Conservation (phyloP, 2,888 invertebrate species). For the Chrysolina oricalcia region DNA sequence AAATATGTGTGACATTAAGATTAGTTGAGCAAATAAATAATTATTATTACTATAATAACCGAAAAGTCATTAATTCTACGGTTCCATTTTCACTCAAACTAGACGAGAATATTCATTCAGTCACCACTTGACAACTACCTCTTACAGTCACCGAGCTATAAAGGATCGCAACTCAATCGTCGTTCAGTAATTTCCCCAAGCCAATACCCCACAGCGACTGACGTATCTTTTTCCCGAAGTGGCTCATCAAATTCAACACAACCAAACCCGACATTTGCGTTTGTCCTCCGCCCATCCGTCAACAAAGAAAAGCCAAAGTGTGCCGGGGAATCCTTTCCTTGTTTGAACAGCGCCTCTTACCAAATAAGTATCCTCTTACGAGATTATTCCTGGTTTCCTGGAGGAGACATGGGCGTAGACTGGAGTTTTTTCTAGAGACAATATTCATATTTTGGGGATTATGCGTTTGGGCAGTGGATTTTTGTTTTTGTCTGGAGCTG, state of each 20-base stretch:
- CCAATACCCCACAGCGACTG: not conserved
- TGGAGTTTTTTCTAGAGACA: not conserved
- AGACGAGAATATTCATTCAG: not conserved
- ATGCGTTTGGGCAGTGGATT: not conserved
- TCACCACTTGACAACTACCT: not conserved
- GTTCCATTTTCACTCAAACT: not conserved
- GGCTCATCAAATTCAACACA: conserved; percentile 19
- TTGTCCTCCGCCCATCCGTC: conserved; percentile 10
- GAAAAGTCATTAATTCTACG: not conserved
- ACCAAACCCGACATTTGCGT: not conserved
- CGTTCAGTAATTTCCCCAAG: not conserved
- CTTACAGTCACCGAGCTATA: not conserved
- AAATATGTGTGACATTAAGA: no score
- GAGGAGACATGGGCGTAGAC: conserved; percentile 3
- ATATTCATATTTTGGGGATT: not conserved
- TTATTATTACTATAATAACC: no score
- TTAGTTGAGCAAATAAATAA: no score
- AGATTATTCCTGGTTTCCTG: not conserved
- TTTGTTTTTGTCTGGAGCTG: no score
- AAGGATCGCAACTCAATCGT: conserved; percentile 3
- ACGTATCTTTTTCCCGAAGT: not conserved
- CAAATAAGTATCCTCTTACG: conserved; percentile 20
- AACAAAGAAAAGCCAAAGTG: conserved; percentile 22
- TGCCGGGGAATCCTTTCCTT: conserved; percentile 17
- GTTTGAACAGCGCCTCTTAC: conserved; percentile 15